Evolutionary conservation across 2,888 invertebrate genomes (phyloP).

Genomic region (Mellilla xanthometata): DNA sequence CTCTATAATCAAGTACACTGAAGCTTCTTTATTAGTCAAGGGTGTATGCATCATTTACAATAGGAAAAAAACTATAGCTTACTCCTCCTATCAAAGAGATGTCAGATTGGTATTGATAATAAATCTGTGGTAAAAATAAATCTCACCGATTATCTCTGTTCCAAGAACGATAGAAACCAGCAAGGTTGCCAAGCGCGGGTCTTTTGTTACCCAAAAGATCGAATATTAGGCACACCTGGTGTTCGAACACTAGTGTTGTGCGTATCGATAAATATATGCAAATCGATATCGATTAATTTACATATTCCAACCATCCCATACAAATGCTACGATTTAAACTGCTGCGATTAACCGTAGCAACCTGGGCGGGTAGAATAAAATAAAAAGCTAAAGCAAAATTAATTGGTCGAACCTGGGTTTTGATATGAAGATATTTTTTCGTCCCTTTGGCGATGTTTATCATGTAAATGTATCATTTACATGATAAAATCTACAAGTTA

Average conservation of each 20-base stretch:
- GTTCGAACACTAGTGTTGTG: slow-evolving; percentile 43
- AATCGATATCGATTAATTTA: slow-evolving; percentile 31
- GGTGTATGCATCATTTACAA: too few relatives aligned
- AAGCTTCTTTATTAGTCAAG: too few relatives aligned
- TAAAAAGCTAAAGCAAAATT: slow-evolving; percentile 4
- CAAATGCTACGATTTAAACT: slow-evolving; percentile 26
- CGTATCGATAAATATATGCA: slow-evolving; percentile 31
- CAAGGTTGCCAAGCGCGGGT: slow-evolving; percentile 36
- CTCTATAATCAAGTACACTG: too few relatives aligned
- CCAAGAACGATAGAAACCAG: slow-evolving; percentile 52
- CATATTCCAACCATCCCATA: slow-evolving; percentile 29
- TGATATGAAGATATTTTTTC: neutral
- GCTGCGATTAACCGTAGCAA: slow-evolving; percentile 5
- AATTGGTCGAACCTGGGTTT: slow-evolving; percentile 1
- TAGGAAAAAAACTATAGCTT: too few relatives aligned
- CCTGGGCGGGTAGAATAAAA: slow-evolving; percentile 2
- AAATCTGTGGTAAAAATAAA: slow-evolving; percentile 35
- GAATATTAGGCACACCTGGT: slow-evolving; percentile 59
- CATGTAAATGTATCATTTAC: slow-evolving; percentile 1
- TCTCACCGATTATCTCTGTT: slow-evolving; percentile 62
- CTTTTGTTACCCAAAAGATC: slow-evolving; percentile 33
- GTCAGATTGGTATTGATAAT: neutral
- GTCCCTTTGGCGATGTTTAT: slow-evolving; percentile 2
- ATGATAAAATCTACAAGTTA: slow-evolving; percentile 5
- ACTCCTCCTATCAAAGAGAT: too few relatives aligned